Base-by-base conservation (phyloP, 2,113 vertebrate genomes). In the Poeciliopsis occidentalis region DNA sequence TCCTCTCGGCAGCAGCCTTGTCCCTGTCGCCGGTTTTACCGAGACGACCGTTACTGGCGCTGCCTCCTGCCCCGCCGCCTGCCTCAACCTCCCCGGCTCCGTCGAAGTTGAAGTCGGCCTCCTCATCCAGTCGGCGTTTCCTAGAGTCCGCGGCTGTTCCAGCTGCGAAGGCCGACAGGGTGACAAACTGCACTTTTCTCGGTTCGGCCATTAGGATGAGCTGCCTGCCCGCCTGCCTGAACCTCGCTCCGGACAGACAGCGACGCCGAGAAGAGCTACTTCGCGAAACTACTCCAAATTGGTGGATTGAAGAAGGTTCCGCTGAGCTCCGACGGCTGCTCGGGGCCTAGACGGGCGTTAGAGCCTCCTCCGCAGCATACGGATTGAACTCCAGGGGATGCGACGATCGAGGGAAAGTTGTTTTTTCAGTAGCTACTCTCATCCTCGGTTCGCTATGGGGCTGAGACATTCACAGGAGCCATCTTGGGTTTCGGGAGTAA, bases 101-200 rank as follows among this genome's bases (percentile, higher is more conserved):
- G 24, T 69, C 86, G 71, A 92, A 91, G 89, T 90, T 91, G 67
- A 86, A 86, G 71, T 91, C 93, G 90, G 87, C 87, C 88, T 94
- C 93, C 17, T 93, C 92, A 66, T 94, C 93, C 85, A 92, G 30
- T 64, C 91, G 92, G 71, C 93, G 92, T 83, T 93, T 94, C 87
- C 89, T 89, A 3, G 88, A 88, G 67, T 95, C 94, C 63, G 90
- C 76, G 74, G 91, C 88, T 15, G 89, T 83, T 73, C 92, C 93
- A 44, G 89, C 86, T 61, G 92, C 78, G 90, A 94, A 94, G 92
- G 92, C 92, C 93, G 94, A 90, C 73, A 95, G 91, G 88, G 94
- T 95, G 94, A 94, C 94, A 94, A 94, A 94, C 69, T 96, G 95
- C 88, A 98, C 96, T 95, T 97, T 95, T 92, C 96, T 96, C 87